These are phyloP conservation scores for Sminthurinus signatus DNA, from an alignment of 1,140 invertebrate species.

Conservation along the genomic window DNA sequence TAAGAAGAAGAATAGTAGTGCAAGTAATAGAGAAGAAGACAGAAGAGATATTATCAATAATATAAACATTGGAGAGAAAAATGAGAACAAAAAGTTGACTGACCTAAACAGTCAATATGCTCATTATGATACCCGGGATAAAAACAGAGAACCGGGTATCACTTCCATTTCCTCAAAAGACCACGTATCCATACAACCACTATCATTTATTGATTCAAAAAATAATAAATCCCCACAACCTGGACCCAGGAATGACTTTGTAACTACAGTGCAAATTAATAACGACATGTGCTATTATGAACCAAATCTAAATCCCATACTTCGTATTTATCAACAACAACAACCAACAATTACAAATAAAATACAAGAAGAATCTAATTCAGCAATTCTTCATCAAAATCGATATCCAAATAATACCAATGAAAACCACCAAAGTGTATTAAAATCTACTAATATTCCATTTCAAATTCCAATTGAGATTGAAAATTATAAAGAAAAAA, in stretches of 20 bases:
- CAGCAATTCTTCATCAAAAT: too few species aligned
- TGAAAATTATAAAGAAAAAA: too few species aligned
- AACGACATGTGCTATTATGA: background rate
- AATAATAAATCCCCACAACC: too few species aligned
- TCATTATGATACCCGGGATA: background rate
- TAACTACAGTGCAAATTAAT: conserved; percentile 6
- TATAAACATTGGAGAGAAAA: background rate
- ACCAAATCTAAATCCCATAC: background rate
- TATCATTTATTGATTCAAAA: too few species aligned
- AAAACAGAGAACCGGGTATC: too few species aligned
- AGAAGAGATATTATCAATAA: too few species aligned
- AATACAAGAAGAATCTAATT: too few species aligned
- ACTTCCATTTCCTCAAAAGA: conserved; percentile 1
- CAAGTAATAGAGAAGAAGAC: background rate
- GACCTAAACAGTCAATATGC: conserved; percentile 2
- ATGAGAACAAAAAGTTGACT: background rate
- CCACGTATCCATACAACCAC: background rate
- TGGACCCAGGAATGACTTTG: conserved; percentile 15
- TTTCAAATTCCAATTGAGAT: too few species aligned
- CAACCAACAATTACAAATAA: background rate
- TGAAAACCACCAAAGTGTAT: too few species aligned
- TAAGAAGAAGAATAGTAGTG: background rate
- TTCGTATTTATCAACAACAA: background rate
- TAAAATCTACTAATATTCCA: too few species aligned
- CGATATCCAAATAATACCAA: too few species aligned